Percentiles rank a stretch among this genome's conserved stretches.
Conservation (phyloP, 2,113 vertebrate genomes). For the Aleadryas rufinucha region DNA sequence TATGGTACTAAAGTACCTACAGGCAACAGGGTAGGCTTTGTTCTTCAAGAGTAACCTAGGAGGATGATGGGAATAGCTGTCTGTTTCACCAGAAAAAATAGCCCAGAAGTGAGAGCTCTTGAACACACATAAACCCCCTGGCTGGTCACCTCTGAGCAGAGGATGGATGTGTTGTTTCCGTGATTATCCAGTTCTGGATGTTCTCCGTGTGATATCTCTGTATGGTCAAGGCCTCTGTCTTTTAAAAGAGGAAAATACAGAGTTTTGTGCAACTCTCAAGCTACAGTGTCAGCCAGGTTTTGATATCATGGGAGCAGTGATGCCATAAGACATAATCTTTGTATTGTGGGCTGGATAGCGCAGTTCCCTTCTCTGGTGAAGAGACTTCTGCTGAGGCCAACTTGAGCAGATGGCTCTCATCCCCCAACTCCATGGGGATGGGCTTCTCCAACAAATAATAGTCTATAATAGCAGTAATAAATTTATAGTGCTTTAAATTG, state of each 20-base stretch:
- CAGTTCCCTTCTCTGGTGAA: not conserved
- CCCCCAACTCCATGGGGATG: not conserved
- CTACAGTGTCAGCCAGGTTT: not conserved
- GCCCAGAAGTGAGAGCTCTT: not conserved
- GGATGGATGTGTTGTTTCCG: not conserved
- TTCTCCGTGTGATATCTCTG: not conserved
- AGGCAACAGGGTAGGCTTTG: not conserved
- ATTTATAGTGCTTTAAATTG: not conserved
- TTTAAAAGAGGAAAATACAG: not conserved
- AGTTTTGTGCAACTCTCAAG: not conserved
- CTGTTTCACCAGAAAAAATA: not conserved
- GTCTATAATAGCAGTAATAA: not conserved
- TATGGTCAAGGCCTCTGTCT: not conserved
- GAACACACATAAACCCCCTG: not conserved
- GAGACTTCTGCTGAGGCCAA: not conserved
- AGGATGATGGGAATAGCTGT: not conserved
- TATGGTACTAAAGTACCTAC: not conserved
- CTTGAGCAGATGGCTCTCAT: accelerated
- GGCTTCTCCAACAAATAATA: not conserved
- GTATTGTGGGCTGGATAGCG: not conserved
- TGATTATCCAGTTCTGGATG: not conserved
- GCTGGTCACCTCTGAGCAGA: not conserved
- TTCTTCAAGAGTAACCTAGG: not conserved
- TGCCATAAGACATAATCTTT: not conserved
- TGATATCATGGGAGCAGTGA: accelerated